Conservation (phyloP, 2,888 invertebrate species). For the Pemphredon lugubris region DNA sequence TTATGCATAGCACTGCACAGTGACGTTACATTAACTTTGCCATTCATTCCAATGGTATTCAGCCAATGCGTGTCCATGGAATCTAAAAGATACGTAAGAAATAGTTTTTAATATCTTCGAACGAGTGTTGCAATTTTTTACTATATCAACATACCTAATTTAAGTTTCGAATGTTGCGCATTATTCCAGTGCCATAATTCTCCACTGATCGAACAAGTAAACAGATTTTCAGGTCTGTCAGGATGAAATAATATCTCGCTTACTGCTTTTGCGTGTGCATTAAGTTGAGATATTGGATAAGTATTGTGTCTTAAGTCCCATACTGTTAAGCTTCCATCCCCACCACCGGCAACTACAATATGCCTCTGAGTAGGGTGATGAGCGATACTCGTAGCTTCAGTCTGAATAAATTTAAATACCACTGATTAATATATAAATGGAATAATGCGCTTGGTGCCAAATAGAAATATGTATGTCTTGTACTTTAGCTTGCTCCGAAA, state of each 20-base stretch:
- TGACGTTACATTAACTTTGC: constrained; percentile 86
- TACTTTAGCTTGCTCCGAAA: constrained; percentile 85
- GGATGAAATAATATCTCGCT: constrained; percentile 95
- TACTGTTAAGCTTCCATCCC: constrained; percentile 92
- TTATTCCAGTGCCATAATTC: constrained; percentile 95
- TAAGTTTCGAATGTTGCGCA: constrained; percentile 74
- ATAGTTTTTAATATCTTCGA: too few species aligned
- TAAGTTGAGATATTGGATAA: constrained; percentile 91
- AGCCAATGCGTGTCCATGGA: constrained; percentile 82
- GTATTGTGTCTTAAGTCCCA: constrained; percentile 95
- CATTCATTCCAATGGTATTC: constrained; percentile 81
- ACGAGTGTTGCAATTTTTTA: too few species aligned
- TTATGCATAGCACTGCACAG: constrained; percentile 89
- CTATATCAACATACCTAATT: constrained; percentile 74
- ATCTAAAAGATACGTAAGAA: constrained; percentile 61
- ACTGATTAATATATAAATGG: neutral
- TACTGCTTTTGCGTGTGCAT: constrained; percentile 89
- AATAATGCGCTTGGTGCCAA: too few species aligned
- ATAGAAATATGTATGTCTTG: too few species aligned
- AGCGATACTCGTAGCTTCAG: constrained; percentile 88
- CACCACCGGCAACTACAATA: constrained; percentile 91
- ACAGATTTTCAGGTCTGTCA: constrained; percentile 91
- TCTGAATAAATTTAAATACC: constrained; percentile 78
- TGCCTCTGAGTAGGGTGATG: constrained; percentile 95
- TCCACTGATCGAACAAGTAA: constrained; percentile 91